Percentiles rank a stretch among this genome's conserved stretches.
Evolutionary conservation across 92 coral and sea anemone species (phyloP).

Genomic region (Phenganax marumi): DNA sequence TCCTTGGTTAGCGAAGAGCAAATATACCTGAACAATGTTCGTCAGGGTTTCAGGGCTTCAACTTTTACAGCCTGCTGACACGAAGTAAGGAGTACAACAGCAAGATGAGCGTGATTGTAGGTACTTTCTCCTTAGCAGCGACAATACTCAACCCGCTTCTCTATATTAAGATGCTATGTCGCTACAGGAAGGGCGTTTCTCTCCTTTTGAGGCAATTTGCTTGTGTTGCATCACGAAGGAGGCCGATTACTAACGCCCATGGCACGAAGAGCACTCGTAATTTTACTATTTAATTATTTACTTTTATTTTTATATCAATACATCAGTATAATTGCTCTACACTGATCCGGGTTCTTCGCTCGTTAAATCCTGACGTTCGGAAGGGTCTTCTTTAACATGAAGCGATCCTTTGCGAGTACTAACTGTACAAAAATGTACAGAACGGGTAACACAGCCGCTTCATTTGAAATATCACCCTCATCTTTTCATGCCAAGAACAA

Average conservation of each 20-base stretch:
- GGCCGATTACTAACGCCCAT: background rate
- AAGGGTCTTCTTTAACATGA: too few species aligned
- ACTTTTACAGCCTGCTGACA: slow-evolving; percentile 68
- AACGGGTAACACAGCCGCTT: too few species aligned
- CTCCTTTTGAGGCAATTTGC: slow-evolving; percentile 47
- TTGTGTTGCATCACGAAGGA: background rate
- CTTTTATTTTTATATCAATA: background rate
- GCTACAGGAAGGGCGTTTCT: slow-evolving; percentile 80
- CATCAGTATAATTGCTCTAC: background rate
- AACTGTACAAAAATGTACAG: too few species aligned
- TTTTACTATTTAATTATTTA: background rate
- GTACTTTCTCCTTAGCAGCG: slow-evolving; percentile 72
- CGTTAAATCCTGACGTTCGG: too few species aligned
- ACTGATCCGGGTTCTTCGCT: too few species aligned
- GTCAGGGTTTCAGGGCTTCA: slow-evolving; percentile 57
- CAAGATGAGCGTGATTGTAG: slow-evolving; percentile 68
- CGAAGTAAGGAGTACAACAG: slow-evolving; percentile 54
- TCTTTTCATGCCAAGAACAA: slow-evolving; percentile 67
- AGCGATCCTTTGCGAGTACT: too few species aligned
- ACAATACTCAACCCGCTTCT: slow-evolving; percentile 85
- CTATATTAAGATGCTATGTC: slow-evolving; percentile 82
- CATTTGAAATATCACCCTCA: slow-evolving; percentile 15
- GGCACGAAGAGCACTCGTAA: background rate
- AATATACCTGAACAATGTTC: background rate
- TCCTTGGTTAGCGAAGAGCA: background rate